These are phyloP conservation scores for Invenusta paracnida DNA, from an alignment of 2,888 invertebrate genomes.

Conservation along the genomic window DNA sequence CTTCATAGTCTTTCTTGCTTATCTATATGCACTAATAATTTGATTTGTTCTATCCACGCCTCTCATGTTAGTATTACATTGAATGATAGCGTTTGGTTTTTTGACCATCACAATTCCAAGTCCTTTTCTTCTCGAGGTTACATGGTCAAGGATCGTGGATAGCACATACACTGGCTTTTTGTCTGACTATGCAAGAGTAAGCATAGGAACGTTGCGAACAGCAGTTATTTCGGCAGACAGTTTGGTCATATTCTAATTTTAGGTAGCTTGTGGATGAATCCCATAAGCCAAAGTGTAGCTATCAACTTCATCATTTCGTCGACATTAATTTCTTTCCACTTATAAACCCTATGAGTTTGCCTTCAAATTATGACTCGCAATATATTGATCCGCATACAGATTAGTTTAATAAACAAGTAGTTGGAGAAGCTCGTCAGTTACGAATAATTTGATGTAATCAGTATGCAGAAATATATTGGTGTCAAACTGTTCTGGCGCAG, in stretches of 20 bases:
- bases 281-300: slow-evolving; percentile 1
- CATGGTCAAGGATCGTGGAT: not conserved
- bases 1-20: slow-evolving; percentile 27
- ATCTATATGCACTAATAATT: not conserved
- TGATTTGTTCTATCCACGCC: slow-evolving; percentile 37
- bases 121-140: not conserved
- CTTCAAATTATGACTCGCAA: not conserved
- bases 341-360: not conserved
- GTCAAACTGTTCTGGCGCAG: not conserved
- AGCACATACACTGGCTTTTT: not conserved
- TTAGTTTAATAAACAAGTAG: slow-evolving; percentile 1
- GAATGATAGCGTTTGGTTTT: slow-evolving; percentile 17
- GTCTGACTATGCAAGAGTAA: not conserved
- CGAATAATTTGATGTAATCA: slow-evolving; percentile 17
- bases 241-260: too few relatives aligned
- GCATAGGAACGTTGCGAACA: not conserved
- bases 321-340: not conserved
- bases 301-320: slow-evolving; percentile 19
- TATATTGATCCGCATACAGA: not conserved
- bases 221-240: not conserved
- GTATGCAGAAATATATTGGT: not conserved
- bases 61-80: slow-evolving; percentile 32
- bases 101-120: not conserved
- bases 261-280: slow-evolving; percentile 20
- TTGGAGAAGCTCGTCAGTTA: slow-evolving; percentile 24